Evolutionary conservation across 2,888 invertebrate species (phyloP).

Genomic region (Vesta saturnalis): DNA sequence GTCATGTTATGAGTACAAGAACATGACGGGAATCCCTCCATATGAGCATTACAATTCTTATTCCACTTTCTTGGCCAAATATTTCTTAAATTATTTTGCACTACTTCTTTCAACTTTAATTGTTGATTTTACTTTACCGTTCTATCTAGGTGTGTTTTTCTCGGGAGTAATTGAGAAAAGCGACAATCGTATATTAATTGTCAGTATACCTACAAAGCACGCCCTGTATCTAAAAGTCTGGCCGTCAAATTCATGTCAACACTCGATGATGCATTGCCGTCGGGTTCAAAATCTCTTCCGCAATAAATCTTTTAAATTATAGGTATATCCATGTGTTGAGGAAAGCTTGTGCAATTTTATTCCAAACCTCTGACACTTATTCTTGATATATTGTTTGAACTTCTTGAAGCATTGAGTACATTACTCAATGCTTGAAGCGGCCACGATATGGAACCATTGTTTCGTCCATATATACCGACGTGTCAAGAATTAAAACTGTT

Average conservation of each 20-base stretch:
- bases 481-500: no score
- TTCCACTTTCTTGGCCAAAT: conserved; percentile 12
- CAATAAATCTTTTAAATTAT: not conserved
- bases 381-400: not conserved
- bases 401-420: no score
- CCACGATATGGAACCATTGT: not conserved
- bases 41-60: conserved; percentile 16
- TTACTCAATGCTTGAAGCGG: no score
- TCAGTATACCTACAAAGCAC: no score
- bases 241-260: not conserved
- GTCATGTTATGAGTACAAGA: no score
- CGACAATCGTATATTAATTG: no score
- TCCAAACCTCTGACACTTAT: not conserved
- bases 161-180: conserved; percentile 17
- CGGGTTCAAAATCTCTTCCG: not conserved
- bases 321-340: not conserved
- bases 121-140: conserved; percentile 13
- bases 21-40: no score
- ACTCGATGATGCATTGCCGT: not conserved
- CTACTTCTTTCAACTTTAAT: conserved; percentile 7
- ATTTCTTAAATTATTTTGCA: not conserved
- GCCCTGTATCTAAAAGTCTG: no score
- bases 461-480: no score
- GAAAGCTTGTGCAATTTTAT: not conserved
- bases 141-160: conserved; percentile 20